phyloP scores from a whole-genome alignment of 2,797 vertebrate genomes.

The Cossypha caffra region DNA sequence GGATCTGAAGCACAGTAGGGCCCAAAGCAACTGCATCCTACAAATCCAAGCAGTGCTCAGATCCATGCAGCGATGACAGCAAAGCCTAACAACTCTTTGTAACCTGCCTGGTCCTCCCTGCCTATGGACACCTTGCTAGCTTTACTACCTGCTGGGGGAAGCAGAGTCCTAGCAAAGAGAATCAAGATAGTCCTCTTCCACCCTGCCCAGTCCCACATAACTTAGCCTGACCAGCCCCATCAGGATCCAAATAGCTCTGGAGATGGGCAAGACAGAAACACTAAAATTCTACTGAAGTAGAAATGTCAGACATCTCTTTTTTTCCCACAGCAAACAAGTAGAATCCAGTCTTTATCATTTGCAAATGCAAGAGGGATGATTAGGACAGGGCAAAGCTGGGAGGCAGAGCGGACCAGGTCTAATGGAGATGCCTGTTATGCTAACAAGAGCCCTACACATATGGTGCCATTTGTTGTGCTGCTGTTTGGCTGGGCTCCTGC shows the following conservation, averaged over 20 bases:
- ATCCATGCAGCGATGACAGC: not conserved
- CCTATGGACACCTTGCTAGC: not conserved
- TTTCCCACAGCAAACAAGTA: not conserved
- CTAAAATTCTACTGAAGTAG: not conserved
- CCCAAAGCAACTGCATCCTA: not conserved
- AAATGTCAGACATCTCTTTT: not conserved
- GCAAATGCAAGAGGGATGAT: not conserved
- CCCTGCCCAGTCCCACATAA: not conserved
- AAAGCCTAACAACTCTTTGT: not conserved
- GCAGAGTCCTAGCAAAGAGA: not conserved
- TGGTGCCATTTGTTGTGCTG: rapidly evolving
- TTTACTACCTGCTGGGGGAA: not conserved
- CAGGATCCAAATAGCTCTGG: not conserved
- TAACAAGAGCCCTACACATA: not conserved
- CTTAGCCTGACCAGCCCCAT: not conserved
- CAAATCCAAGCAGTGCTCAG: not conserved
- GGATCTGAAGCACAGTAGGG: not conserved
- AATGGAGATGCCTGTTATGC: not conserved
- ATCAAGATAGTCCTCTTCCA: rapidly evolving
- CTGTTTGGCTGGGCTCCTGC: not conserved
- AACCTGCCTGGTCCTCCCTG: not conserved
- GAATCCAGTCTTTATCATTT: not conserved
- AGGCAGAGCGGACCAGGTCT: not conserved
- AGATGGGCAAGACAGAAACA: not conserved
- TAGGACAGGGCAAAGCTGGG: not conserved